phyloP scores from a whole-genome alignment of 1,140 invertebrate species.

The Paramacrobiotus metropolitanus region DNA sequence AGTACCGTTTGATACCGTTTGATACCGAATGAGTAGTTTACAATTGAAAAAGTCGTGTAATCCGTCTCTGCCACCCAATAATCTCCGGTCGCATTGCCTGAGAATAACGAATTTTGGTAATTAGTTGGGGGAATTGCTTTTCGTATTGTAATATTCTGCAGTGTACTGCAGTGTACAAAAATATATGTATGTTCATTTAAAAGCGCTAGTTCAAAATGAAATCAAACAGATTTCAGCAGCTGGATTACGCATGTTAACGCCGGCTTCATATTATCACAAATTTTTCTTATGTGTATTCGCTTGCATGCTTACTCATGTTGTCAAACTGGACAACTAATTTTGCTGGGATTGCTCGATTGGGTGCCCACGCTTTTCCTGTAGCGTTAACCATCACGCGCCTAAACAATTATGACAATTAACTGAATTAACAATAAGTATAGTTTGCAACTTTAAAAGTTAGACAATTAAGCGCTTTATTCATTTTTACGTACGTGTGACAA shows the following conservation, averaged over 20 bases:
- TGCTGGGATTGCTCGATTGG: slow-evolving; percentile 12
- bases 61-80: slow-evolving; percentile 12
- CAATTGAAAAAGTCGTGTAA: slow-evolving; percentile 9
- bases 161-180: no score
- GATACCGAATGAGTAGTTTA: slow-evolving; percentile 7
- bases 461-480: slow-evolving; percentile 4
- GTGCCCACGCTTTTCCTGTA: slow-evolving; percentile 14
- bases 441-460: background rate
- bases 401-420: no score
- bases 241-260: no score
- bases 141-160: no score
- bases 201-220: background rate
- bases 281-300: no score
- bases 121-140: no score
- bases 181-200: background rate
- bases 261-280: no score
- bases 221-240: no score
- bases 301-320: background rate
- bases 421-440: no score
- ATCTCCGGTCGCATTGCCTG: slow-evolving; percentile 2
- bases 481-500: background rate
- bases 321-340: slow-evolving; percentile 15
- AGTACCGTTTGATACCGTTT: background rate
- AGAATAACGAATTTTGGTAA: no score
- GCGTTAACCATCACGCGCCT: slow-evolving; percentile 7